A percentile compares a stretch with the other conserved stretches of the same genome.
These are phyloP conservation scores for Pseudoatta argentina DNA, from an alignment of 1,140 invertebrate species.

Conservation along the genomic window DNA sequence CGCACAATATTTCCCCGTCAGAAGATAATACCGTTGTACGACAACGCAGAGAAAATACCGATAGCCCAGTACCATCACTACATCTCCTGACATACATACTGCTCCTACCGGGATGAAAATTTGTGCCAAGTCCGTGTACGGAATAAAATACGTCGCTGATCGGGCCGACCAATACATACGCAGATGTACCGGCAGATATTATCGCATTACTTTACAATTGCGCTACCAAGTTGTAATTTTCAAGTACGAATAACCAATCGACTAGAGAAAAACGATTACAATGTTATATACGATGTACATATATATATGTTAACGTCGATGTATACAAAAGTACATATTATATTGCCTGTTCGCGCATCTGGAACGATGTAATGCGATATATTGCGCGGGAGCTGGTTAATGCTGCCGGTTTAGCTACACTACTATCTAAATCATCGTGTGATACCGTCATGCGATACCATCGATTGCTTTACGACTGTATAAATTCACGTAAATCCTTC, in stretches of 20 bases:
- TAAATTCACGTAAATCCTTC: conserved; percentile 24
- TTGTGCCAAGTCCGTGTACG: conserved; percentile 31
- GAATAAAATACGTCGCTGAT: conserved; percentile 51
- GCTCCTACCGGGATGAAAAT: conserved; percentile 45
- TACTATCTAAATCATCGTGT: conserved; percentile 48
- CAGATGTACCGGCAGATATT: conserved; percentile 65
- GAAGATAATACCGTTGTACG: conserved; percentile 43
- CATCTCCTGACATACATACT: conserved; percentile 50
- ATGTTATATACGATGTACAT: background rate
- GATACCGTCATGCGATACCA: conserved; percentile 36
- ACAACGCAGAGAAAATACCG: conserved; percentile 51
- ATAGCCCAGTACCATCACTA: conserved; percentile 11
- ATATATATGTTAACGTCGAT: background rate
- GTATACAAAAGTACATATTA: background rate
- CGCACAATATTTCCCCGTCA: conserved; percentile 25
- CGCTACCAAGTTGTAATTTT: conserved; percentile 58
- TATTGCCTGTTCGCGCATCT: conserved; percentile 1
- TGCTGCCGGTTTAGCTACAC: background rate
- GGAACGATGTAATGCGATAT: conserved; percentile 38
- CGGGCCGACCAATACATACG: background rate
- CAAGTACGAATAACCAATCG: conserved; percentile 53
- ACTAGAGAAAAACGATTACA: conserved; percentile 40
- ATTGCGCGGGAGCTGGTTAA: conserved; percentile 36
- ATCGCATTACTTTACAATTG: conserved; percentile 66
- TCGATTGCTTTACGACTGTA: conserved; percentile 48